Percentiles rank a stretch among this genome's conserved stretches.
Conservation (phyloP, 1,140 invertebrate species). For the Drosophila albomicans region DNA sequence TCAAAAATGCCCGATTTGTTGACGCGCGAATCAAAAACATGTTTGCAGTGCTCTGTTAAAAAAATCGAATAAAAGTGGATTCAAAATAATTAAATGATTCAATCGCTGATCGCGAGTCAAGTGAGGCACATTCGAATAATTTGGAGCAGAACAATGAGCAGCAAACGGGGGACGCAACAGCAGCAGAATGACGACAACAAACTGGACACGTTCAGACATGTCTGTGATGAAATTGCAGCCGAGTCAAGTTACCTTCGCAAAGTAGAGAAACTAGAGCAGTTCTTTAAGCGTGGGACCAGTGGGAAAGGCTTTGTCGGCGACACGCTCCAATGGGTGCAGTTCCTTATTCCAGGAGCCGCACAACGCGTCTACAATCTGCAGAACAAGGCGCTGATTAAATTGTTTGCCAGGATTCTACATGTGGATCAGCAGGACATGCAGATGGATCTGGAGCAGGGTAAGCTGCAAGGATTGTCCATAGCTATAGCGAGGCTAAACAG, state of each 20-base stretch:
- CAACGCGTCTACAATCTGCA: constrained; percentile 96
- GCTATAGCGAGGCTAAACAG: not conserved
- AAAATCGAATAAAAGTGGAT: not conserved
- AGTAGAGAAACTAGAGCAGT: constrained; percentile 90
- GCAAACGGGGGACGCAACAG: constrained; percentile 8
- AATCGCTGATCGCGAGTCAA: constrained; percentile 13
- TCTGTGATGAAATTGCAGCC: constrained; percentile 92
- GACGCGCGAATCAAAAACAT: constrained; percentile 91
- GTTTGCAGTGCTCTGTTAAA: constrained; percentile 87
- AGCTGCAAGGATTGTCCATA: not conserved
- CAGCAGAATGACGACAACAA: constrained; percentile 87
- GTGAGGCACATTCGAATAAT: constrained; percentile 5
- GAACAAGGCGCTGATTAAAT: constrained; percentile 95
- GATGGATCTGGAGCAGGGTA: constrained; percentile 91
- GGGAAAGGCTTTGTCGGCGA: constrained; percentile 91
- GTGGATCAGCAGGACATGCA: constrained; percentile 92
- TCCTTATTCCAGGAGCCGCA: constrained; percentile 92
- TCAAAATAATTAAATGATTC: constrained; percentile 28
- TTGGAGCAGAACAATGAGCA: constrained; percentile 37
- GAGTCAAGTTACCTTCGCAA: constrained; percentile 93
- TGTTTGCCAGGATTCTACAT: constrained; percentile 93
- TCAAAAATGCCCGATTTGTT: constrained; percentile 92
- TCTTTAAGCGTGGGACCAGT: constrained; percentile 81
- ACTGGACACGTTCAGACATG: constrained; percentile 91
- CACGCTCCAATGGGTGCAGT: constrained; percentile 92